phyloP scores from a whole-genome alignment of 2,888 invertebrate genomes.

The Lepidocyrtoides sp. region DNA sequence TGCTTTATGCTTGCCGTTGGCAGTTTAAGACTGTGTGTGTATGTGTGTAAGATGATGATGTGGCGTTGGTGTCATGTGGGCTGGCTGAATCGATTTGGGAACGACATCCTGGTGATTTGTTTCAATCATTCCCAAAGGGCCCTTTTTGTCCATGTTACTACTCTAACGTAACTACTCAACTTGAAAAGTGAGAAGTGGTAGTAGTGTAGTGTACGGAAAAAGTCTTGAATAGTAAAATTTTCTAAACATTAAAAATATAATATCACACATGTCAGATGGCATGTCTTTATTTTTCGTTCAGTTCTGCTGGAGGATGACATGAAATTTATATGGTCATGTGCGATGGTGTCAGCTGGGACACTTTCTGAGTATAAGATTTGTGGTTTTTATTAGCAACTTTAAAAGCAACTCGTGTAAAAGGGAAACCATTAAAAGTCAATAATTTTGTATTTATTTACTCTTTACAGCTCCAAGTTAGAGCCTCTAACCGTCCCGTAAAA shows the following conservation, averaged over 20 bases:
- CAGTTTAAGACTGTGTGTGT: background rate
- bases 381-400: constrained; percentile 21
- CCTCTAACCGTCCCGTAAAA: too few species aligned
- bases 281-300: constrained; percentile 8
- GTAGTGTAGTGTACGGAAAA: background rate
- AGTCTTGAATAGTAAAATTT: constrained; percentile 49
- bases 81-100: constrained; percentile 48
- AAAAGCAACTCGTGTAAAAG: background rate
- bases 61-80: constrained; percentile 59
- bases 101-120: constrained; percentile 76
- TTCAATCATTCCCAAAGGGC: constrained; percentile 66
- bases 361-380: constrained; percentile 22
- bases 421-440: background rate
- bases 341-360: constrained; percentile 40
- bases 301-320: constrained; percentile 18
- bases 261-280: constrained; percentile 46
- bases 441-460: too few species aligned
- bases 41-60: background rate
- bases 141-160: constrained; percentile 6
- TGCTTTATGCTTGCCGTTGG: constrained; percentile 23
- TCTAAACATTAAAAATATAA: constrained; percentile 18
- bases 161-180: background rate
- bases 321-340: constrained; percentile 50
- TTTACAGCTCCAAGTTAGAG: too few species aligned
- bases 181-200: background rate